Evolutionary conservation across 2,113 vertebrate genomes (phyloP), one percentile per base, ranked within the genome.

Genomic region (Triplophysa tibetana): DNA sequence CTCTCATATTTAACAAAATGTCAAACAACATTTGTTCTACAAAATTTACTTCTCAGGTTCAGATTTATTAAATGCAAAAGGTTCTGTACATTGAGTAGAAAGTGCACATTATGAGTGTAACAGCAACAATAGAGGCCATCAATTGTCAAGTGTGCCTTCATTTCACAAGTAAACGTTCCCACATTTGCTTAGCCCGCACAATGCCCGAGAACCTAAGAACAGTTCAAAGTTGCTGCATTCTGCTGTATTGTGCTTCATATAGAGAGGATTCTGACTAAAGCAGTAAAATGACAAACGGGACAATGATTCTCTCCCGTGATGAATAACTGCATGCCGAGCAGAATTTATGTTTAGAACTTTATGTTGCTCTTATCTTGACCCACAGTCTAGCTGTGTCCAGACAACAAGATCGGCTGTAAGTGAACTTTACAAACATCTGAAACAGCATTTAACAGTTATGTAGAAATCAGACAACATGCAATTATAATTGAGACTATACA

Each of bases 21-120:
- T 67, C 67, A 61, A 56, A 63, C 61, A 26, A 33, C 19, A 45
- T 12, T 29, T 73, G 58, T 62, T 38, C 8, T 50, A 67, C 33
- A 52, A 24, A 56, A 54, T 33, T 67, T 78, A 79, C 85, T 89
- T 91, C 79, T 92, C 87, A 23, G 87, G 83, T 12, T 81, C 89
- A 10, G 89, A 81, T 77, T 89, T 89, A 86, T 89, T 89, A 64
- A 87, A 88, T 80, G 85, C 86, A 78, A 89, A 88, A 69, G 88
- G 24, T 24, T 24, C 24, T 24, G 87, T 78, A 90, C 84, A 77
- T 85, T 14, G 33, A 88, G 48, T 74, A 89, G 80, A 24, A 88
- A 82, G 81, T 90, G 88, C 24, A 87, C 80, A 83, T 89, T 76
- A 74, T 7, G 63, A 73, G 14, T 78, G 64, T 69, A 84, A 79